A percentile compares a stretch with the other conserved stretches of the same genome.
Conservation (phyloP, 2,113 vertebrate genomes). For the Bos taurus region ARS-UCD2.0 NC_037357.1:48963501-48964000, state of each 20-base stretch:
- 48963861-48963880: background rate
- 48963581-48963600: background rate
- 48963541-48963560: background rate
- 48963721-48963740: background rate
- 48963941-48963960: background rate
- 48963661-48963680: background rate
- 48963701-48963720: background rate
- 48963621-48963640: background rate
- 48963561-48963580: background rate
- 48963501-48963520: background rate
- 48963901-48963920: background rate
- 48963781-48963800: background rate
- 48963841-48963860: background rate
- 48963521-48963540: background rate
- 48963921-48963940: background rate
- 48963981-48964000: background rate
- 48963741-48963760: background rate
- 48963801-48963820: background rate
- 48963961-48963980: background rate
- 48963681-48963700: background rate
- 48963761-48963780: background rate
- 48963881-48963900: background rate
- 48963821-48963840: background rate
- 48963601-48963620: background rate
- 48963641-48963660: background rate